These are phyloP conservation scores for Hippoglossus stenolepis DNA, from an alignment of 2,113 vertebrate species.

Conservation along the genomic window DNA sequence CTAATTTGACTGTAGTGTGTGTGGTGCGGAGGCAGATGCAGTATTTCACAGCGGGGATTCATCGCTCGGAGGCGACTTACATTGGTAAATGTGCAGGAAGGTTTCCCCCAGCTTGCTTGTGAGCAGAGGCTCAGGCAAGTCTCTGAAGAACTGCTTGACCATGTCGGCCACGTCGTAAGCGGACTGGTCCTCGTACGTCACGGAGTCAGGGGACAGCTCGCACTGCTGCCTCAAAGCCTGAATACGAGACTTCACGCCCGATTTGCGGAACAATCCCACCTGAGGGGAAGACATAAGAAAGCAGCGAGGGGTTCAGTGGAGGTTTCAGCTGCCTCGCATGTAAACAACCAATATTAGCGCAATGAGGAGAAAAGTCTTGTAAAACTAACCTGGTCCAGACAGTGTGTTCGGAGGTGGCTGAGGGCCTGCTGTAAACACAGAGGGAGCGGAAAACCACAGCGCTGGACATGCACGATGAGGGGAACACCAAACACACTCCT, in stretches of 20 bases:
- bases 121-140: constrained; percentile 94
- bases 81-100: constrained; percentile 97
- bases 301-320: not conserved
- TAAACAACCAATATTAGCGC: not conserved
- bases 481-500: constrained; percentile 84
- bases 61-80: constrained; percentile 79
- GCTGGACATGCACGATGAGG: constrained; percentile 92
- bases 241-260: constrained; percentile 96
- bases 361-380: not conserved
- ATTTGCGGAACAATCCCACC: constrained; percentile 97
- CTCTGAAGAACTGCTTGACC: constrained; percentile 98
- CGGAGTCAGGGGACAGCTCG: constrained; percentile 88
- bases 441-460: constrained; percentile 90
- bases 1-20: not conserved
- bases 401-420: constrained; percentile 88
- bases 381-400: constrained; percentile 92
- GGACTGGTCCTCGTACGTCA: constrained; percentile 93
- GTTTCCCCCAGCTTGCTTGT: constrained; percentile 96
- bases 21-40: not conserved
- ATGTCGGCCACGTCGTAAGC: constrained; percentile 98
- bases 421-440: constrained; percentile 94
- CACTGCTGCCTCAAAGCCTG: constrained; percentile 94
- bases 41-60: not conserved
- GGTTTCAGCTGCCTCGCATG: not conserved
- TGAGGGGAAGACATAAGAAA: constrained; percentile 50